A percentile compares a stretch with the other conserved stretches of the same genome.
These are phyloP conservation scores for Catharus fuscescens DNA, from an alignment of 2,113 vertebrate genomes.

Conservation along the genomic window DNA sequence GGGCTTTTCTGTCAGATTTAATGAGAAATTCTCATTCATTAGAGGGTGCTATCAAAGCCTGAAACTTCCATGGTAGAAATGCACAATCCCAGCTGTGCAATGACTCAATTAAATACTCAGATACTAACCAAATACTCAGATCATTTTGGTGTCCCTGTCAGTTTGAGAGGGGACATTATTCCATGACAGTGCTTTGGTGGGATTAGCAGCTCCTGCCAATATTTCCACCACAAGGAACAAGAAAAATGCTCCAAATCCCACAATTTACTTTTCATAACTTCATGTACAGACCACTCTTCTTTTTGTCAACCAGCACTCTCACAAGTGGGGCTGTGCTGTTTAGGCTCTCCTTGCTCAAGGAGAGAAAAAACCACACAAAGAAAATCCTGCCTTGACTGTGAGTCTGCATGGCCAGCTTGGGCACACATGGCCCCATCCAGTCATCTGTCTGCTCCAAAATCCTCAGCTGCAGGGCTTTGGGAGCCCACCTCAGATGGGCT, in stretches of 20 bases:
- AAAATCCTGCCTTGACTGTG: neutral
- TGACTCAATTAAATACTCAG: neutral
- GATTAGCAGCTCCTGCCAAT: neutral
- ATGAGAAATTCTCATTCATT: neutral
- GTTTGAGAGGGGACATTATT: neutral
- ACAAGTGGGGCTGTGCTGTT: rapidly evolving
- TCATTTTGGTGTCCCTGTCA: rapidly evolving
- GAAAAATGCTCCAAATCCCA: neutral
- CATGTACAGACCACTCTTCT: neutral
- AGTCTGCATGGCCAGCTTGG: neutral
- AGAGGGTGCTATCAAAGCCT: neutral
- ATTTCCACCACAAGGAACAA: neutral
- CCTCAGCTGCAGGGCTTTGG: neutral
- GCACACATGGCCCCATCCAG: neutral
- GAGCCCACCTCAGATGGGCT: neutral
- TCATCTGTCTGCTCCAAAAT: neutral
- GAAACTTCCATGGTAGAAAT: neutral
- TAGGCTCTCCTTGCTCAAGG: neutral
- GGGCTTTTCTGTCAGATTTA: neutral
- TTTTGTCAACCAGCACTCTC: slow-evolving; percentile 4
- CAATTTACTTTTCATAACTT: neutral
- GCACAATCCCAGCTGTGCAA: neutral
- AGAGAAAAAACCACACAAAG: neutral
- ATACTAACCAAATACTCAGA: too few relatives aligned
- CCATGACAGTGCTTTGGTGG: neutral